Evolutionary conservation across 2,888 invertebrate genomes (phyloP).

Genomic region (Apoderus coryli): DNA sequence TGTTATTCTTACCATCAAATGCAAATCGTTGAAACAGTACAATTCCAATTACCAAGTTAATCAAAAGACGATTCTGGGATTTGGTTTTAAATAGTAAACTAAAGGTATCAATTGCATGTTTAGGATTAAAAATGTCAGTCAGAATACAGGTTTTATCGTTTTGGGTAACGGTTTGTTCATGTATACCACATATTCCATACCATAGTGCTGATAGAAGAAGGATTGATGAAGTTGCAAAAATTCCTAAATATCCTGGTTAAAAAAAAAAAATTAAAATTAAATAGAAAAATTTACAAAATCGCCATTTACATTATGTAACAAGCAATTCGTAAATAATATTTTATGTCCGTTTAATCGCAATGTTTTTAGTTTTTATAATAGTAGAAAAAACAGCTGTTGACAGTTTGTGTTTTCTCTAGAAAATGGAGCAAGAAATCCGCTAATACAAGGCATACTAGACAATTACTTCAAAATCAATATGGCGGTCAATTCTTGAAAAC

Average conservation of each 20-base stretch:
- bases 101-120: conserved; percentile 26
- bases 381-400: no score
- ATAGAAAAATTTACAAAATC: no score
- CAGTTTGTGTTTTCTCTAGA: no score
- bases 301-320: no score
- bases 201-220: conserved; percentile 22
- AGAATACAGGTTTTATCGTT: conserved; percentile 16
- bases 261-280: no score
- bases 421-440: no score
- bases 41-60: conserved; percentile 22
- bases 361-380: no score
- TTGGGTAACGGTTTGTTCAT: conserved; percentile 17
- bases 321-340: no score
- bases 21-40: conserved; percentile 21
- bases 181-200: conserved; percentile 24
- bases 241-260: conserved; percentile 26
- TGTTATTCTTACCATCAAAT: conserved; percentile 20
- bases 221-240: conserved; percentile 21
- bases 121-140: conserved; percentile 26
- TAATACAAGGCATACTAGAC: no score
- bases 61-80: conserved; percentile 17
- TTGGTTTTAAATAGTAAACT: conserved; percentile 22
- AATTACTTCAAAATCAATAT: no score
- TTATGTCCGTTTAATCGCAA: no score
- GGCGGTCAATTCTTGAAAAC: no score